These are phyloP conservation scores for Calameuta idolon DNA, from an alignment of 2,888 invertebrate genomes.

Conservation along the genomic window DNA sequence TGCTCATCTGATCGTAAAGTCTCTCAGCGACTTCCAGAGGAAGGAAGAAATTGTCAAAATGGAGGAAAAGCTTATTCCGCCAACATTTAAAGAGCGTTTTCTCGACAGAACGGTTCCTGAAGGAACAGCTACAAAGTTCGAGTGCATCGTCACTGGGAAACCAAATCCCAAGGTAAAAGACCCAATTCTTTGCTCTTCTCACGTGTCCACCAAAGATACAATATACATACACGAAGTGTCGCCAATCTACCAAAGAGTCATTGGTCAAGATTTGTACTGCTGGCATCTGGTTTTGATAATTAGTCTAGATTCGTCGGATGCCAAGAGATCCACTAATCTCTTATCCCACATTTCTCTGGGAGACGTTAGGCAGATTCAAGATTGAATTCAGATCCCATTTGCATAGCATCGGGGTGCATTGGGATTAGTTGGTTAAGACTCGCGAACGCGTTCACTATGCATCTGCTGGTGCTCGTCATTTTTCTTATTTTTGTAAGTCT, in stretches of 20 bases:
- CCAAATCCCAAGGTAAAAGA: constrained; percentile 77
- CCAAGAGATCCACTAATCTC: constrained; percentile 49
- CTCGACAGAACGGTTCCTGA: constrained; percentile 71
- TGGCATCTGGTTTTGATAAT: constrained; percentile 17
- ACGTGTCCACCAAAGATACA: neutral
- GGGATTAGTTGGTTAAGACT: neutral
- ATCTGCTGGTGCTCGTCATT: constrained; percentile 48
- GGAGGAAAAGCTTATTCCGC: constrained; percentile 73
- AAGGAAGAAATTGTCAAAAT: constrained; percentile 62
- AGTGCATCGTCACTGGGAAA: constrained; percentile 79
- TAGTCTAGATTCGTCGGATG: constrained; percentile 46
- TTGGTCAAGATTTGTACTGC: neutral
- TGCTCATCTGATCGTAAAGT: constrained; percentile 80
- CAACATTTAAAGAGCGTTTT: constrained; percentile 77
- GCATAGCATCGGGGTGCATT: neutral
- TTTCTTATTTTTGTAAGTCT: constrained; percentile 48
- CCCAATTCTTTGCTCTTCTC: constrained; percentile 9
- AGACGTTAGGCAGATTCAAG: constrained; percentile 27
- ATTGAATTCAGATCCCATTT: constrained; percentile 41
- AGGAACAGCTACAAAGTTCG: constrained; percentile 77
- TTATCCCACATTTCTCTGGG: constrained; percentile 47
- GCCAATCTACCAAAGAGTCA: constrained; percentile 15
- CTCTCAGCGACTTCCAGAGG: constrained; percentile 69
- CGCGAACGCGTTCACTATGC: constrained; percentile 36
- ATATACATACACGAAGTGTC: neutral